Conservation (phyloP, 2,797 vertebrate species). For the Alcedo atthis region DNA sequence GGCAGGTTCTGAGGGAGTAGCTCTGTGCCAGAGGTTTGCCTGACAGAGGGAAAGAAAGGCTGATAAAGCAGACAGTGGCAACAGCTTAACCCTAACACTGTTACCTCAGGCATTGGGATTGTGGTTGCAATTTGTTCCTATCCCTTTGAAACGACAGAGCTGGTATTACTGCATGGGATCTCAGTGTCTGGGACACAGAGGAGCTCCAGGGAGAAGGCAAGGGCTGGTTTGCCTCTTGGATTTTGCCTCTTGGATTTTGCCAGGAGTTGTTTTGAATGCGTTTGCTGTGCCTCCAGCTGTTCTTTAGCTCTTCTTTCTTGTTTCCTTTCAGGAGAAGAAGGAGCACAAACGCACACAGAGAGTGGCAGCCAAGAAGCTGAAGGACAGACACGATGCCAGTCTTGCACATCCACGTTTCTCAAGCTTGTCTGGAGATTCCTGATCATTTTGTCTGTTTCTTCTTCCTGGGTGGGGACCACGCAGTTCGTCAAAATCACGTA, state of each 20-base stretch:
- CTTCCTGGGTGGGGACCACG: conserved; percentile 97
- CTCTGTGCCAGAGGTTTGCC: neutral
- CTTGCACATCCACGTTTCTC: conserved; percentile 84
- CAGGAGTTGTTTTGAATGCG: neutral
- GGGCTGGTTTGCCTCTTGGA: neutral
- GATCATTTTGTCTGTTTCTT: conserved; percentile 93
- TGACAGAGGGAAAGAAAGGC: neutral
- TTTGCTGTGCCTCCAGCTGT: neutral
- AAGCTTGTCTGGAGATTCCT: conserved; percentile 94
- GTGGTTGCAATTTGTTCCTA: neutral
- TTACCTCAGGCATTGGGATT: neutral
- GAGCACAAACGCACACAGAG: conserved; percentile 87
- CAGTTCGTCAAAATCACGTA: conserved; percentile 97
- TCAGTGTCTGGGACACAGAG: neutral
- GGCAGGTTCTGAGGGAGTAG: neutral
- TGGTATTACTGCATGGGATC: neutral
- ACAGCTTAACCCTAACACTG: neutral
- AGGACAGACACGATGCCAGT: conserved; percentile 85
- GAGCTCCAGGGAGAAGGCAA: neutral
- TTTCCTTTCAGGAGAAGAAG: conserved; percentile 87
- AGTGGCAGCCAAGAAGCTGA: conserved; percentile 85
- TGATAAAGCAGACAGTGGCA: neutral
- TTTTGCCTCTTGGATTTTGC: neutral
- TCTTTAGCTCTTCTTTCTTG: neutral
- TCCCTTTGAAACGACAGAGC: neutral